These are phyloP conservation scores for Promerops cafer DNA, from an alignment of 2,113 vertebrate species.

Conservation along the genomic window DNA sequence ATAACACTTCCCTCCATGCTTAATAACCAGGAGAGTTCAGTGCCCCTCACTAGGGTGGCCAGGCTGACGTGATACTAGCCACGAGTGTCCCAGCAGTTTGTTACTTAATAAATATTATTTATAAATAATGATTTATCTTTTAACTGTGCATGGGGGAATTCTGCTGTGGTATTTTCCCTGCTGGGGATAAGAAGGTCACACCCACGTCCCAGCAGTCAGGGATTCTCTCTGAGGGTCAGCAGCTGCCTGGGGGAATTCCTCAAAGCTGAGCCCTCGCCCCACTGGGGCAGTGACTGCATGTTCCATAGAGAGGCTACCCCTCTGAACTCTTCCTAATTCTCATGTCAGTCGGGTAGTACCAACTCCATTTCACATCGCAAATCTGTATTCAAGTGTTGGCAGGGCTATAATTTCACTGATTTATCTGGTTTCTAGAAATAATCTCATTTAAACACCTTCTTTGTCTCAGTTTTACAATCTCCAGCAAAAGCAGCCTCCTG, in stretches of 20 bases:
- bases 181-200: not conserved
- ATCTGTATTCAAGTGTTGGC: not conserved
- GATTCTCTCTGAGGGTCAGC: not conserved
- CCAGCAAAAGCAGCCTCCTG: not conserved
- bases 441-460: not conserved
- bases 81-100: rapidly evolving
- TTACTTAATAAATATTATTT: not conserved
- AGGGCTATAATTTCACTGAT: not conserved
- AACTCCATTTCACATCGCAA: not conserved
- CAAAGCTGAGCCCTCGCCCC: not conserved
- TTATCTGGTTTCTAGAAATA: not conserved
- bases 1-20: not conserved
- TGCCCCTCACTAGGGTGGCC: not conserved
- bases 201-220: not conserved
- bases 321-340: not conserved
- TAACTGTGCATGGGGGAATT: not conserved
- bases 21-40: not conserved
- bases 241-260: not conserved
- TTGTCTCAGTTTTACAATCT: not conserved
- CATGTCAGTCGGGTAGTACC: not conserved
- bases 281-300: not conserved
- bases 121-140: not conserved
- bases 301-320: not conserved
- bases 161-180: not conserved
- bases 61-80: not conserved